Evolutionary conservation across 2,797 vertebrate genomes (phyloP), one percentile per base, ranked within the genome.

Genomic region (Sebastes ruberrimus): DNA sequence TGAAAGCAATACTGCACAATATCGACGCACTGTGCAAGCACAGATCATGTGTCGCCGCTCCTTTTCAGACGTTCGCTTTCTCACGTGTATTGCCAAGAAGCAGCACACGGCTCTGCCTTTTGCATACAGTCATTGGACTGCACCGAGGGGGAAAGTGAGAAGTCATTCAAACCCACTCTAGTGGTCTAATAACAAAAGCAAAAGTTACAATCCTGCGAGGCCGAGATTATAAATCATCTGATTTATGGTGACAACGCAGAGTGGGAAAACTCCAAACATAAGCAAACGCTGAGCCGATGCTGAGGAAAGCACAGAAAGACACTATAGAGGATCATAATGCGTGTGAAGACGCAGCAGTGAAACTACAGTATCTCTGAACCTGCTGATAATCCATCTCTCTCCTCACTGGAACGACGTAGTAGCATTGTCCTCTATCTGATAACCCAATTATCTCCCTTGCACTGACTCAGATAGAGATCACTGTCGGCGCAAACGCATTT

Each of bases 211-310:
- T 92, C 81, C 82, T 80, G 85, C 57, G 82, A 91, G 91, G 89
- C 86, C 55, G 80, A 89, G 86, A 89, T 92, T 93, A 93, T 95
- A 94, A 94, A 95, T 95, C 91, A 94, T 92, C 86, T 93, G 93
- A 94, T 95, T 95, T 95, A 94, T 93, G 92, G 91, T 88, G 93
- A 94, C 91, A 92, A 83, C 20, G 59, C 74, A 80, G 71, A 88
- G 81, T 72, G 86, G 85, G 88, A 91, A 93, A 92, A 93, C 85
- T 89, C 91, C 85, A 83, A 92, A 92, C 92, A 94, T 88, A 93
- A 93, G 92, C 91, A 90, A 92, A 90, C 71, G 65, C 85, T 83
- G 92, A 92, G 85, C 69, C 66, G 84, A 72, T 73, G 90, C 88
- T 86, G 90, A 94, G 92, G 79, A 79, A 90, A 74, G 88, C 67